Percentiles rank a stretch among this genome's conserved stretches.
Evolutionary conservation across 1,140 invertebrate genomes (phyloP).

Genomic region (Cardiocondyla obscurior): DNA sequence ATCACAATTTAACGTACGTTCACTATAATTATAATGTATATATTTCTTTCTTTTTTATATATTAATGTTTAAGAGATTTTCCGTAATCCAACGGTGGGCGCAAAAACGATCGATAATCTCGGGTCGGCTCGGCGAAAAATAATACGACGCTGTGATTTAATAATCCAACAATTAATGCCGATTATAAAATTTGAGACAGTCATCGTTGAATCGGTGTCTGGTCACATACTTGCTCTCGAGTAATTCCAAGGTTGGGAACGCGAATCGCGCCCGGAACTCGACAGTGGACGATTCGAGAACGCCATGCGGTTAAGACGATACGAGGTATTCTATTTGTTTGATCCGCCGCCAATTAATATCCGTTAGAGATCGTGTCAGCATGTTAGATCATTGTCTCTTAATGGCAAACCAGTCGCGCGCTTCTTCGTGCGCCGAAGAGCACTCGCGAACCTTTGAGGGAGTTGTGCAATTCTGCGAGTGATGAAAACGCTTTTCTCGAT

Average conservation of each 20-base stretch:
- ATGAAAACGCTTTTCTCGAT: slow-evolving; percentile 20
- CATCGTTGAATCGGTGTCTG: too few species aligned
- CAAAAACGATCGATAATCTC: neutral
- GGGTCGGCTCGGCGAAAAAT: neutral
- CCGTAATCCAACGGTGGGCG: neutral
- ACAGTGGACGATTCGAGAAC: slow-evolving; percentile 8
- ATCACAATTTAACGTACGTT: neutral
- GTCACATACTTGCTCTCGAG: neutral
- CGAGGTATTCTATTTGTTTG: slow-evolving; percentile 29
- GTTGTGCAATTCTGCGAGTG: neutral
- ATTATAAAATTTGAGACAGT: slow-evolving; percentile 31
- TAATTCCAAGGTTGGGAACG: slow-evolving; percentile 1
- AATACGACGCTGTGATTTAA: neutral
- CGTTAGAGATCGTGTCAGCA: slow-evolving; percentile 19
- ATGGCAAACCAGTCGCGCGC: slow-evolving; percentile 1
- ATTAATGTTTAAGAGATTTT: neutral
- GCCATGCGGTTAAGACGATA: slow-evolving; percentile 9
- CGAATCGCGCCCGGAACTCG: neutral
- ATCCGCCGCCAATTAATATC: slow-evolving; percentile 40
- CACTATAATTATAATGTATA: neutral
- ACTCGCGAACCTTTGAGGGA: neutral
- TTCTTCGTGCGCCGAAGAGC: neutral
- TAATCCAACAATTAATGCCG: slow-evolving; percentile 5
- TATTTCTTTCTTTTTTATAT: too few species aligned
- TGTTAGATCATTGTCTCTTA: slow-evolving; percentile 36